phyloP scores from a whole-genome alignment of 2,888 invertebrate species.

The Chirona hameri region DNA sequence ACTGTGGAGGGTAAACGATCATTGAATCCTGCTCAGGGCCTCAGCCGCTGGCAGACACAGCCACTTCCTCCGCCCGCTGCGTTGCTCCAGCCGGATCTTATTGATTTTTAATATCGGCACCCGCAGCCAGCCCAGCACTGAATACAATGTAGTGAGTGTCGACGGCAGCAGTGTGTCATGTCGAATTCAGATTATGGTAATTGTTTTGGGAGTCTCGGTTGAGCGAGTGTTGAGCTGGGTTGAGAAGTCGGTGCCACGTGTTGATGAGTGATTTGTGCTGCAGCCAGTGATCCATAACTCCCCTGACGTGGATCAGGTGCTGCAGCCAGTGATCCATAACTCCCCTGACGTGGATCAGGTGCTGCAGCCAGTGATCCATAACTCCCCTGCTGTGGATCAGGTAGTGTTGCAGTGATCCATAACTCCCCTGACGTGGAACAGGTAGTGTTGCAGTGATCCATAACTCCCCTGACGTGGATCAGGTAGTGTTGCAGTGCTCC shows the following conservation, averaged over 20 bases:
- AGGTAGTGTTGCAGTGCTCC: conserved; percentile 69
- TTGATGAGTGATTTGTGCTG: too few species aligned
- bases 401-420: conserved; percentile 68
- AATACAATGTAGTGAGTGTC: not conserved
- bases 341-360: conserved; percentile 68
- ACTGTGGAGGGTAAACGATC: not conserved
- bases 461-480: conserved; percentile 66
- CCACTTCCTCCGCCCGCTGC: not conserved
- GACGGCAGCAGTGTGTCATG: not conserved
- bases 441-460: conserved; percentile 67
- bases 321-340: too few species aligned
- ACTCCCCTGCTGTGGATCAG: conserved; percentile 67
- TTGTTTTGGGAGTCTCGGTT: too few species aligned
- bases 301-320: conserved; percentile 70
- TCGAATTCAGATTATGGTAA: too few species aligned
- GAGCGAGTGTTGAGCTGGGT: too few species aligned
- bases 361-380: too few species aligned
- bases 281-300: conserved; percentile 38
- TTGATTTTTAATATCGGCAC: not conserved
- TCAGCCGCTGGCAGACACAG: not conserved
- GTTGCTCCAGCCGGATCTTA: not conserved
- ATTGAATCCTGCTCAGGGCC: not conserved
- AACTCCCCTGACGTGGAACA: conserved; percentile 67
- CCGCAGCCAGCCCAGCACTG: not conserved
- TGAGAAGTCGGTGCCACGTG: too few species aligned